Conservation (phyloP, 2,888 invertebrate genomes). For the Bombyx huttoni region DNA sequence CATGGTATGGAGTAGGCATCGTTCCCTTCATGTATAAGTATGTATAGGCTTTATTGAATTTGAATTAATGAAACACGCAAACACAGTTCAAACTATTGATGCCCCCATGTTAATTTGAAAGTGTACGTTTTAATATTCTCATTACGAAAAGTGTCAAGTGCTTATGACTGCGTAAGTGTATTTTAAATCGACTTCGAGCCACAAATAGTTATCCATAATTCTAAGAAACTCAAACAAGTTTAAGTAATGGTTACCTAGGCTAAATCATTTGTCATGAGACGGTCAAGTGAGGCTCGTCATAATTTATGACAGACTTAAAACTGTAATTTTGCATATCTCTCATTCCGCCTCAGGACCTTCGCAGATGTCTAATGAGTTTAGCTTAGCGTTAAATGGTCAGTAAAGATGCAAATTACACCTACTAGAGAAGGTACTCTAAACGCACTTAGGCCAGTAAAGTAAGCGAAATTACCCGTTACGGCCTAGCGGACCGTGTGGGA, state of each 20-base stretch:
- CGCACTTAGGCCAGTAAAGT: constrained; percentile 31
- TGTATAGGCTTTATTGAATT: constrained; percentile 3
- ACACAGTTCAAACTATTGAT: not conserved
- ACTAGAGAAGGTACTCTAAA: constrained; percentile 7
- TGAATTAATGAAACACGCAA: constrained; percentile 8
- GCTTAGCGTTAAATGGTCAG: not conserved
- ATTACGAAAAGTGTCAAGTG: not conserved
- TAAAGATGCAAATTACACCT: not conserved
- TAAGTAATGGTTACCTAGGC: not conserved
- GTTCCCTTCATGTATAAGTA: constrained; percentile 25
- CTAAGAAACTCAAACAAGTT: not conserved
- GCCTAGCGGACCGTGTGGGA: constrained; percentile 55
- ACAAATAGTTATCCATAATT: not conserved
- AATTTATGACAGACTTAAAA: not conserved
- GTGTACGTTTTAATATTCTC: not conserved
- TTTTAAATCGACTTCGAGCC: too few species aligned
- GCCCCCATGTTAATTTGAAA: not conserved
- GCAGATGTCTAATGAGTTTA: not conserved
- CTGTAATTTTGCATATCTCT: not conserved
- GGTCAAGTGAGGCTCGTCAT: not conserved
- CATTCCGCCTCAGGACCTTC: not conserved
- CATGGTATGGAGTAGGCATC: constrained; percentile 25
- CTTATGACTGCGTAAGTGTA: too few species aligned
- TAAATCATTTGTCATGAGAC: not conserved
- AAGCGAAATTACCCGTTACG: constrained; percentile 55